Evolutionary conservation across 2,113 vertebrate species (phyloP), one percentile per base, ranked within the genome.

Genomic region (Campylomormyrus numenius): DNA sequence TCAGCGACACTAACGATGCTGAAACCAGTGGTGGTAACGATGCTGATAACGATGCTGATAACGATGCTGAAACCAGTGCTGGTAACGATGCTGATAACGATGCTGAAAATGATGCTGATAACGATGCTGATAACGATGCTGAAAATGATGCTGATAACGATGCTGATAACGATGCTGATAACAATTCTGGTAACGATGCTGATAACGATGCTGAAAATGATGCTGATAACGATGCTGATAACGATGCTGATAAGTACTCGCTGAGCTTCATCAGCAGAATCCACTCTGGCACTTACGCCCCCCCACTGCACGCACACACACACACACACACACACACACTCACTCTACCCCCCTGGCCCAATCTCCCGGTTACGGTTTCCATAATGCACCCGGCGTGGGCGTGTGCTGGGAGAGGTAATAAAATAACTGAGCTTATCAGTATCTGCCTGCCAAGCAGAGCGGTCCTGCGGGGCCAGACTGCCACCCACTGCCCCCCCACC

Each of bases 371-470:
- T 94, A 93, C 92, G 93, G 92, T 93, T 13, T 89, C 89, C 88
- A 92, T 94, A 93, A 94, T 95, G 92, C 93, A 27, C 92, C 86
- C 17, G 85, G 89, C 62, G 90, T 56, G 87, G 92, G 92, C 88
- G 91, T 87, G 90, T 92, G 90, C 92, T 91, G 93, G 92, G 91
- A 94, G 91, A 94, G 94, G 93, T 94, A 95, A 95, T 96, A 93
- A 95, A 95, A 96, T 95, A 95, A 95, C 94, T 94, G 94, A 91
- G 93, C 94, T 95, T 95, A 95, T 96, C 96, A 94, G 92, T 91
- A 92, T 83, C 93, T 92, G 93, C 94, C 94, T 94, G 93, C 91
- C 90, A 92, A 92, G 91, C 90, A 90, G 93, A 93, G 92, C 91
- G 87, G 53, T 49, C 74, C 66, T 70, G 31, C 19, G 31, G 24